These are phyloP conservation scores for Tauraco erythrolophus DNA, from an alignment of 2,113 vertebrate genomes.

Conservation along the genomic window DNA sequence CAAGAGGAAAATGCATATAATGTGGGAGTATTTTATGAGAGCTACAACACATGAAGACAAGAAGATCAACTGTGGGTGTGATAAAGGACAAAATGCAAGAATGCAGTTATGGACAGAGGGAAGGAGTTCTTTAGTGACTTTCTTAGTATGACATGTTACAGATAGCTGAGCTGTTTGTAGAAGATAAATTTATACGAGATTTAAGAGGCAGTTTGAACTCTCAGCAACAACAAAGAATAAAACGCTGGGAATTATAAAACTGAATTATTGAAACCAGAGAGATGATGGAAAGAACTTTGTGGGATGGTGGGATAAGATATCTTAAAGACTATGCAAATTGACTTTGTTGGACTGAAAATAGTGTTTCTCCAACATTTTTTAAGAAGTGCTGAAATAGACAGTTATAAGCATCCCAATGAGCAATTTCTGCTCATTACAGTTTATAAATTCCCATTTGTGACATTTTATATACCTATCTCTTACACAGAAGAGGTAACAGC, in stretches of 20 bases:
- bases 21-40: background rate
- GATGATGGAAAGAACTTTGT: background rate
- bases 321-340: background rate
- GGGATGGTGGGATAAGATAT: background rate
- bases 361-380: background rate
- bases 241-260: background rate
- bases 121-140: background rate
- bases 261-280: background rate
- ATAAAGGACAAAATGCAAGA: background rate
- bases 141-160: background rate
- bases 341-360: background rate
- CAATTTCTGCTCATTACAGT: background rate
- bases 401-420: background rate
- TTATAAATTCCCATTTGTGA: background rate
- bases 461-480: background rate
- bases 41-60: background rate
- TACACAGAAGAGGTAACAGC: background rate
- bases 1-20: background rate
- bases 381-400: background rate
- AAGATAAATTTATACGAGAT: background rate
- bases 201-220: background rate
- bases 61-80: background rate
- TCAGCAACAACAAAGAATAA: background rate
- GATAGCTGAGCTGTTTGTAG: background rate
- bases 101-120: background rate